Conservation (phyloP, 2,113 vertebrate genomes). For the Gallinago media region DNA sequence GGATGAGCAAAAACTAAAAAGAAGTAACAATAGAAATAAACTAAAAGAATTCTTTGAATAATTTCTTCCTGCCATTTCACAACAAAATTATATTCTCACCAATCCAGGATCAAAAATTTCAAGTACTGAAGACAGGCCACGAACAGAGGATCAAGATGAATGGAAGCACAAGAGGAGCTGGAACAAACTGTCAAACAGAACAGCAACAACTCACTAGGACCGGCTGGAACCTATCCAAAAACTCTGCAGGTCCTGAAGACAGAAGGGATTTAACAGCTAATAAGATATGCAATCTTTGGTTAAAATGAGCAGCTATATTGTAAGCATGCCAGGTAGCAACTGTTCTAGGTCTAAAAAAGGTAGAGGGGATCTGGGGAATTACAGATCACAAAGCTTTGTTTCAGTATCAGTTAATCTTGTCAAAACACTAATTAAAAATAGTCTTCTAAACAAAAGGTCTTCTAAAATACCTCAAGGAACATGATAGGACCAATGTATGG, state of each 20-base stretch:
- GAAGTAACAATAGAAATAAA: background rate
- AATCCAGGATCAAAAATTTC: background rate
- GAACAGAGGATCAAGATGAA: background rate
- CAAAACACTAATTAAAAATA: background rate
- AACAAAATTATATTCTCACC: background rate
- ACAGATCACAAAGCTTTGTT: background rate
- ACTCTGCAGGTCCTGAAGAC: background rate
- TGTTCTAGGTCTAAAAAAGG: background rate
- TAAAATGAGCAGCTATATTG: background rate
- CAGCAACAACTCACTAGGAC: background rate
- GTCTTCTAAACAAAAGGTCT: accelerated
- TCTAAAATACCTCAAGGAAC: background rate
- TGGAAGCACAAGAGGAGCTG: background rate
- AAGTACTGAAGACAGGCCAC: background rate
- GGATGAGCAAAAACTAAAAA: background rate
- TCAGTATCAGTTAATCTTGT: background rate
- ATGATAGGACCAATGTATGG: background rate
- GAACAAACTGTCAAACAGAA: background rate
- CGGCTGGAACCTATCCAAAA: background rate
- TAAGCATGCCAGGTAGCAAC: background rate
- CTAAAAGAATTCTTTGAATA: background rate
- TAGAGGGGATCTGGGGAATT: background rate
- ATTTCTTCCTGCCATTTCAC: background rate
- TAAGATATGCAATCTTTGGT: background rate
- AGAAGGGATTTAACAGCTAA: background rate